These are phyloP conservation scores for Leptinotarsa rubiginosa DNA, from an alignment of 2,888 invertebrate species.

Conservation along the genomic window DNA sequence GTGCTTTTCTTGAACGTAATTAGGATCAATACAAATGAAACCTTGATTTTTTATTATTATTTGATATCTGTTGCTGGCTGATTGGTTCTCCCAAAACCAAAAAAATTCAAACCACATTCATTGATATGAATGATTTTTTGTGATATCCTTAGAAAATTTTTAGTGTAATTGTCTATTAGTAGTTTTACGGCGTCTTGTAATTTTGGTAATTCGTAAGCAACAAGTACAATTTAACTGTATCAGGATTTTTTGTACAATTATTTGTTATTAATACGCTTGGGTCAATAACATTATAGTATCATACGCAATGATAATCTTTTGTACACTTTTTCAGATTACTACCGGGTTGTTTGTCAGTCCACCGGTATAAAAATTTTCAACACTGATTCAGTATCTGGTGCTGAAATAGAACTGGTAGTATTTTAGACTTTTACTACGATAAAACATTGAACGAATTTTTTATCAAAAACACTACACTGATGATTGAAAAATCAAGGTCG, in stretches of 20 bases:
- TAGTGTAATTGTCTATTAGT: slow-evolving; percentile 18
- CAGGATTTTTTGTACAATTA: too few species aligned
- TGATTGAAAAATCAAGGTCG: too few species aligned
- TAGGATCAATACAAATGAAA: too few species aligned
- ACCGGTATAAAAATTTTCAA: background rate
- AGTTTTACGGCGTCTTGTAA: slow-evolving; percentile 31
- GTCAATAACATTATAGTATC: background rate
- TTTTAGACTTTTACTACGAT: too few species aligned
- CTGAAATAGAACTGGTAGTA: background rate
- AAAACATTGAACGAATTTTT: too few species aligned
- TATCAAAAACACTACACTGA: too few species aligned
- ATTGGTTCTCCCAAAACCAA: too few species aligned
- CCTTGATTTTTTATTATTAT: background rate
- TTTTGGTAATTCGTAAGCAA: slow-evolving; percentile 38
- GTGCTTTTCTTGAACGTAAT: too few species aligned
- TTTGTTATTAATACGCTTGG: background rate
- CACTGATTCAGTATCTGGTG: too few species aligned
- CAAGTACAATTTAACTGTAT: background rate
- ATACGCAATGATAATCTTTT: background rate
- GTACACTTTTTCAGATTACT: background rate
- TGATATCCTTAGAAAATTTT: slow-evolving; percentile 20
- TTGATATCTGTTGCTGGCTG: background rate
- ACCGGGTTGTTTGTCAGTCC: background rate
- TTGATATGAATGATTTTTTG: slow-evolving; percentile 4
- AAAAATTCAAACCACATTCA: too few species aligned